Evolutionary conservation across 2,113 vertebrate genomes (phyloP).

Genomic region (Ranitomeya variabilis): DNA sequence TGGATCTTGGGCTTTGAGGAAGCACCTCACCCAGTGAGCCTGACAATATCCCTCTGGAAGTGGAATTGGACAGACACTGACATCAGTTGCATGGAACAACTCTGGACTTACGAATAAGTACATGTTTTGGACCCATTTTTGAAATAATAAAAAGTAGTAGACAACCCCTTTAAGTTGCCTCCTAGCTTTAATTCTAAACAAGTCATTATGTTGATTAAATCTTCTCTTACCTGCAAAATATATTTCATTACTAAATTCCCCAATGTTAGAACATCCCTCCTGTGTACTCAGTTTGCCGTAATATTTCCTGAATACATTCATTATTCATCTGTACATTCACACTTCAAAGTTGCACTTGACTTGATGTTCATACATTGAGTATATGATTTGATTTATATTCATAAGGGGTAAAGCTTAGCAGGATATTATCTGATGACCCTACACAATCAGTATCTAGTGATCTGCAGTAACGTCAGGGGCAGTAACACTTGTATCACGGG

Average conservation of each 20-base stretch:
- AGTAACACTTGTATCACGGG: neutral
- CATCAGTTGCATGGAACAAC: too few species aligned
- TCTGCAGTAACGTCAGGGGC: neutral
- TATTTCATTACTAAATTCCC: neutral
- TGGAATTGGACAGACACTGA: too few species aligned
- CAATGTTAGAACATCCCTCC: neutral
- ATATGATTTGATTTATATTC: conserved; percentile 1
- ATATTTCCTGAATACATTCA: neutral
- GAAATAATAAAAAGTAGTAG: too few species aligned
- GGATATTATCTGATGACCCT: neutral
- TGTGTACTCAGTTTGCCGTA: neutral
- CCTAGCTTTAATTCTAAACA: too few species aligned
- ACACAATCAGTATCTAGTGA: neutral
- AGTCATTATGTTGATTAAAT: too few species aligned
- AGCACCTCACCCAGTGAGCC: too few species aligned
- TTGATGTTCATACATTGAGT: too few species aligned
- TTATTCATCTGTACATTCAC: conserved; percentile 12
- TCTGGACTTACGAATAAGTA: too few species aligned
- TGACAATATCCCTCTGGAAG: too few species aligned
- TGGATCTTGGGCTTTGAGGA: too few species aligned
- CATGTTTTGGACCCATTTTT: too few species aligned
- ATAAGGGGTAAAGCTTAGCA: neutral
- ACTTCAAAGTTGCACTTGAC: conserved; percentile 30
- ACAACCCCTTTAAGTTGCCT: too few species aligned
- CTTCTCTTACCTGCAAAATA: neutral